These are phyloP conservation scores for Phataginus tetradactyla DNA, from an alignment of 2,797 vertebrate genomes.

Conservation along the genomic window DNA sequence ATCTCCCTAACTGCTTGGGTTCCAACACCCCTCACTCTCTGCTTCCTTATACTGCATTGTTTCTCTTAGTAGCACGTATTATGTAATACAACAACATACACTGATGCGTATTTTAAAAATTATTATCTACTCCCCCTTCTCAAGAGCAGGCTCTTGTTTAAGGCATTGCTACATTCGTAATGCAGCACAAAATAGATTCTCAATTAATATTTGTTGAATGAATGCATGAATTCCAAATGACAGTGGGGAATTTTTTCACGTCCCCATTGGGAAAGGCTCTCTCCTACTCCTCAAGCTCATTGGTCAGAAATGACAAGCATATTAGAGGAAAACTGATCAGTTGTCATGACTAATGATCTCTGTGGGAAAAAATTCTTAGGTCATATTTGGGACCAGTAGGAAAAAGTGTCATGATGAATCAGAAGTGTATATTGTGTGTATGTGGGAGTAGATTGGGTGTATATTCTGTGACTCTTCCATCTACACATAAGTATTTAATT, in stretches of 20 bases:
- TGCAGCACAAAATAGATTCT: neutral
- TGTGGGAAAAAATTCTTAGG: neutral
- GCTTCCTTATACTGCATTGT: neutral
- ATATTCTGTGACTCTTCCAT: neutral
- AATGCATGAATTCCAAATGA: neutral
- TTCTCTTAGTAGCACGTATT: neutral
- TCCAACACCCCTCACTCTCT: neutral
- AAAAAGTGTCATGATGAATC: neutral
- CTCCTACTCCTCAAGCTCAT: neutral
- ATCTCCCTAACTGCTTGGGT: neutral
- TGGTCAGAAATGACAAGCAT: neutral
- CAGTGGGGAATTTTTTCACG: neutral
- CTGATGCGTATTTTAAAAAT: neutral
- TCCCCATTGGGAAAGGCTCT: neutral
- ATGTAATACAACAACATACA: neutral
- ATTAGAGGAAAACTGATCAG: neutral
- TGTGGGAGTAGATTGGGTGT: neutral
- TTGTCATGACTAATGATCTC: neutral
- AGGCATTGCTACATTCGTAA: neutral
- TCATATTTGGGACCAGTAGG: neutral
- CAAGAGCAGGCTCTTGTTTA: neutral
- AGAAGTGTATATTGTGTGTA: neutral
- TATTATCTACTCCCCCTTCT: neutral
- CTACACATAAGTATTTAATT: neutral
- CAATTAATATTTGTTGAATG: neutral